A percentile compares a stretch with the other conserved stretches of the same genome.
These are phyloP conservation scores for Tribolium freemani DNA, from an alignment of 2,888 invertebrate genomes.

Conservation along the genomic window DNA sequence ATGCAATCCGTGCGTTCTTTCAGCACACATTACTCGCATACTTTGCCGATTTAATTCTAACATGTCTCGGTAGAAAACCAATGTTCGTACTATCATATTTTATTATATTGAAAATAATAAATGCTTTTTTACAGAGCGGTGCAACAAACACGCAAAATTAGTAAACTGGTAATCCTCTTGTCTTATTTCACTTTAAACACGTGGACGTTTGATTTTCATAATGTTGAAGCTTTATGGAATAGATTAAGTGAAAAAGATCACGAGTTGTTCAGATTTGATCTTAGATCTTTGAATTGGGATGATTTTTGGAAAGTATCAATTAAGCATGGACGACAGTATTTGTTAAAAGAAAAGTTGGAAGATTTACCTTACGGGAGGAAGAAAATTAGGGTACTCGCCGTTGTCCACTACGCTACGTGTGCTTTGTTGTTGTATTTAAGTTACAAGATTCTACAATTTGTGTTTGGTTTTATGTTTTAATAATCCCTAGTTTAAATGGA, in stretches of 20 bases:
- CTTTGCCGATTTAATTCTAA: not conserved
- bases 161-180: not conserved
- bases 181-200: not conserved
- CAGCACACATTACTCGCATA: not conserved
- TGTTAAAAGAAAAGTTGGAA: not conserved
- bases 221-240: not conserved
- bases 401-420: not conserved
- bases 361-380: not conserved
- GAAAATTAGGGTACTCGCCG: not conserved
- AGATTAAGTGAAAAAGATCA: conserved; percentile 5
- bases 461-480: not conserved
- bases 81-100: not conserved
- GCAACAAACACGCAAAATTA: not conserved
- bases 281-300: not conserved
- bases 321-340: not conserved
- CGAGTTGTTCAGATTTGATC: not conserved
- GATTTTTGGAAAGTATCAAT: not conserved
- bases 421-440: not conserved
- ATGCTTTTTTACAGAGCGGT: not conserved
- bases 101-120: not conserved
- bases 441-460: not conserved
- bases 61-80: not conserved
- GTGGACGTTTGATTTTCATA: not conserved
- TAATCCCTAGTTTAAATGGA: not conserved
- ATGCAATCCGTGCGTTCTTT: not conserved